phyloP scores from a whole-genome alignment of 2,113 vertebrate species.

The Vanacampus margaritifer region DNA sequence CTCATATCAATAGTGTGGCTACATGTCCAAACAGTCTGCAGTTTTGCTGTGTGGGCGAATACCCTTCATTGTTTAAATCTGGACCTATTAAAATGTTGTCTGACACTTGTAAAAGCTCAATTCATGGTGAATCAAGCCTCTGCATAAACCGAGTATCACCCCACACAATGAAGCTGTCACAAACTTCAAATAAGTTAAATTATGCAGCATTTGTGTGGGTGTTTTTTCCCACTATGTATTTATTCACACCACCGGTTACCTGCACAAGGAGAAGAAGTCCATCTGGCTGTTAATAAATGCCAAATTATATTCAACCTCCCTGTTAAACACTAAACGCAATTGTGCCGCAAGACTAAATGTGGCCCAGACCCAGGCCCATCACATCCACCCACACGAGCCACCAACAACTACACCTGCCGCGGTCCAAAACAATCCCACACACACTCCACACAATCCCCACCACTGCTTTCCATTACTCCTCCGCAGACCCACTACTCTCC shows the following conservation, averaged over 20 bases:
- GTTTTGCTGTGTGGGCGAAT: background rate
- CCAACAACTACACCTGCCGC: conserved; percentile 36
- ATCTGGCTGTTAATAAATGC: conserved; percentile 15
- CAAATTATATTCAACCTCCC: background rate
- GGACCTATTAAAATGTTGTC: too few relatives aligned
- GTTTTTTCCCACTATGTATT: background rate
- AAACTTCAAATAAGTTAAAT: background rate
- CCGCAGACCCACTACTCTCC: conserved; percentile 10
- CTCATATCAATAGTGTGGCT: too few relatives aligned
- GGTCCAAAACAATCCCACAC: conserved; percentile 28
- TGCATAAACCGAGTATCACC: background rate
- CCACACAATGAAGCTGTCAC: background rate
- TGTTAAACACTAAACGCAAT: conserved; percentile 12
- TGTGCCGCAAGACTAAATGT: conserved; percentile 6
- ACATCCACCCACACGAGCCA: conserved; percentile 35
- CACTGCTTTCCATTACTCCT: conserved; percentile 35
- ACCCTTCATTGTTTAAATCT: too few relatives aligned
- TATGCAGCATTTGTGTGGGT: background rate
- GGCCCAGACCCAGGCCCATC: conserved; percentile 31
- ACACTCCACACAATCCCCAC: conserved; percentile 33
- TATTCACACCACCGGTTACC: background rate
- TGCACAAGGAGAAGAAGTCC: background rate
- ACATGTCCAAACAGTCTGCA: background rate
- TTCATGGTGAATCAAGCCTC: too few relatives aligned
- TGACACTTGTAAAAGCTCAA: too few relatives aligned